Evolutionary conservation across 2,888 invertebrate genomes (phyloP), one percentile per base, ranked within the genome.

Genomic region (Spodoptera picta): DNA sequence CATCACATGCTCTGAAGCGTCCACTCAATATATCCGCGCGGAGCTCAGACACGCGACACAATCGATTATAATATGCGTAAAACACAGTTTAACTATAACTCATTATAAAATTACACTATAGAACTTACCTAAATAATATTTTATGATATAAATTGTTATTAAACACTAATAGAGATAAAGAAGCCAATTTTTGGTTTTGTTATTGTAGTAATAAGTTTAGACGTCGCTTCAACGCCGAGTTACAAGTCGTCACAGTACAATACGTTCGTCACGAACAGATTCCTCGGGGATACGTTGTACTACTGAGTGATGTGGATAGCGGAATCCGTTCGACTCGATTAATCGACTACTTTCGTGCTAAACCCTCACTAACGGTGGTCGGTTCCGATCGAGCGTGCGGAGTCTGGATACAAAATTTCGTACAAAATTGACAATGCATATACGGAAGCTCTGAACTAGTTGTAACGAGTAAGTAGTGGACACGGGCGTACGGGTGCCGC

Each of bases 111-210:
- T 89, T 88, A 89, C 84, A 70, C 73, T 81, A 79, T 81, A 52
- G 58, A 83, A 84, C 88, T 90, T 90, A 92, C 75, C 84, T 88
- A 88, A 86, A 82, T 86, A 90, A 77, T 90, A n/a, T n/a, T n/a
- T n/a, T n/a, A 91, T 90, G 89, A 91, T 92, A 92, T 92, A 91
- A 91, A 91, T 90, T 87, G 90, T 84, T 88, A 90, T 90, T 90
- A 89, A 71, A 83, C 80, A 85, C 87, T 85, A 86, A 80, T 87
- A 91, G 88, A 91, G 90, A 91, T 87, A 86, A 87, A 88, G 85
- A 93, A 93, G 93, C 92, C 90, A 89, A 91, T 92, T 89, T 93
- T 93, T 92, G 91, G 92, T 91, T 91, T 79, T 90, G 87, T 88
- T 88, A 87, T 85, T 83, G 81, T 85, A 84, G 81, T 83, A 80